A percentile compares a stretch with the other conserved stretches of the same genome.
Conservation (phyloP, 2,113 vertebrate genomes). For the Chionomys nivalis region DNA sequence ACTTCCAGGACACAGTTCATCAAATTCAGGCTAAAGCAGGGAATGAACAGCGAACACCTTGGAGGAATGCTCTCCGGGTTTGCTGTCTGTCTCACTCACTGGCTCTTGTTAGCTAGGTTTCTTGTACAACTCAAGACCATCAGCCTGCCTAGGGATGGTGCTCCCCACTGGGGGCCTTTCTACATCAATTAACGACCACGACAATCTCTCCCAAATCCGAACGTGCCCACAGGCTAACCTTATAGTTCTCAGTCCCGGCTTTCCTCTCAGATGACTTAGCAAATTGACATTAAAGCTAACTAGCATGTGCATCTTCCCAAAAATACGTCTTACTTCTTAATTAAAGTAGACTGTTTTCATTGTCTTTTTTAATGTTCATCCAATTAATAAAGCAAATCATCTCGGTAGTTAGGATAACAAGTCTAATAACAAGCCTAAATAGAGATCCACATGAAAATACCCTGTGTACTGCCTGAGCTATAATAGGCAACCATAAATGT, state of each 20-base stretch:
- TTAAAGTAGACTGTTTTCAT: conserved; percentile 38
- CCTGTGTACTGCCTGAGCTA: not conserved
- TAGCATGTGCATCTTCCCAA: conserved; percentile 31
- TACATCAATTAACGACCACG: not conserved
- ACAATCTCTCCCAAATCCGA: not conserved
- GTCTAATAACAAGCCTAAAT: conserved; percentile 37
- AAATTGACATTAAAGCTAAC: not conserved
- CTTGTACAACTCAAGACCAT: not conserved
- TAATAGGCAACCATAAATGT: conserved; percentile 18
- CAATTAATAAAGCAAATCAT: conserved; percentile 66
- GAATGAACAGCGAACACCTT: fast-evolving
- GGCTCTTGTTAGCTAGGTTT: not conserved
- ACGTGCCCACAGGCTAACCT: not conserved
- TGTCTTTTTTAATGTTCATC: conserved; percentile 45
- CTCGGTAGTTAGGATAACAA: conserved; percentile 46
- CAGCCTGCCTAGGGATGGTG: not conserved
- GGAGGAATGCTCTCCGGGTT: not conserved
- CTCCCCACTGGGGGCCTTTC: not conserved
- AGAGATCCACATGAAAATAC: not conserved
- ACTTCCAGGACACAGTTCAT: not conserved
- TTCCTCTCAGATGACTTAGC: not conserved
- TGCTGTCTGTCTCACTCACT: not conserved
- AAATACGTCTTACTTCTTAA: conserved; percentile 34
- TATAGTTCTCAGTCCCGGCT: not conserved
- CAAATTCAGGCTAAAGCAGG: not conserved